These are phyloP conservation scores for Lypha dubia DNA, from an alignment of 2,888 invertebrate genomes.

Conservation along the genomic window DNA sequence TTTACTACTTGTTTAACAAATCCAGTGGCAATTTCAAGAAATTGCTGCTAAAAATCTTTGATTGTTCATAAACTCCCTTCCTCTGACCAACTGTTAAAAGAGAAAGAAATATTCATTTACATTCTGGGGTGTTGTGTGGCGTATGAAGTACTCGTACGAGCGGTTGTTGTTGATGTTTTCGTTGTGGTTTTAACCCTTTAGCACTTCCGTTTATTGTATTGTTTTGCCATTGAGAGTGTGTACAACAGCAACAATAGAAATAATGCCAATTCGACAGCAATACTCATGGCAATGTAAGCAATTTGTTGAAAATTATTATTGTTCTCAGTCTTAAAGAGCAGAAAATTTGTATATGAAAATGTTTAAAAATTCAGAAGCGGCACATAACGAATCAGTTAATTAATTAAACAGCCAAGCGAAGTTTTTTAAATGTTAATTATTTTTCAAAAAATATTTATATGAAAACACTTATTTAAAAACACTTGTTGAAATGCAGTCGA, in stretches of 20 bases:
- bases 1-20: constrained; percentile 48
- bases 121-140: constrained; percentile 7
- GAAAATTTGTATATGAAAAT: constrained; percentile 16
- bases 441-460: too few species aligned
- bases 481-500: too few species aligned
- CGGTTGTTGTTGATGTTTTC: not conserved
- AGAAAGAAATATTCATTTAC: constrained; percentile 23
- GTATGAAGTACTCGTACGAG: constrained; percentile 2
- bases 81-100: not conserved
- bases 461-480: too few species aligned
- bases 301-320: constrained; percentile 67
- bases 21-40: constrained; percentile 64
- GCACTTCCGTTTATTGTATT: constrained; percentile 70
- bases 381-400: not conserved
- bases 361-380: constrained; percentile 10
- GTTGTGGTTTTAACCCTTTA: constrained; percentile 58
- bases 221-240: constrained; percentile 21
- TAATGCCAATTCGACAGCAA: constrained; percentile 36
- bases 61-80: constrained; percentile 29
- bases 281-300: constrained; percentile 51
- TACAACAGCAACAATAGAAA: constrained; percentile 14
- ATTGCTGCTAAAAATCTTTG: constrained; percentile 42
- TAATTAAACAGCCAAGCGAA: not conserved
- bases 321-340: constrained; percentile 37
- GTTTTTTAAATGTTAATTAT: too few species aligned